Base-by-base conservation (phyloP, 2,797 vertebrate genomes). In the Ceryle rudis region DNA sequence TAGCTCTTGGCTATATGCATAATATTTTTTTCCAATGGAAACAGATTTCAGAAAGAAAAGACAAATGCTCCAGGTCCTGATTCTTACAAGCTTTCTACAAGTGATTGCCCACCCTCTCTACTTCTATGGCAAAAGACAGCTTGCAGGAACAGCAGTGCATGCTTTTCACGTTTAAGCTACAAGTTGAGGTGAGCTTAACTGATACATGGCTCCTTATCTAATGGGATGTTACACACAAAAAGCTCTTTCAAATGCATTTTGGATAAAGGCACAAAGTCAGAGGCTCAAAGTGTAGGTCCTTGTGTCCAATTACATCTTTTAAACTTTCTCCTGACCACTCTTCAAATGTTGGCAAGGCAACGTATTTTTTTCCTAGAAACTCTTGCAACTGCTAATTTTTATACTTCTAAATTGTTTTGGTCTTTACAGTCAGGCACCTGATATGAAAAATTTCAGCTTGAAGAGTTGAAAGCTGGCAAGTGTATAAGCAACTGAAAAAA, bases 61-160 rank as follows among this genome's bases (percentile, higher is more conserved):
- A 42, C 15, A 82, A 51, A 49, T 78, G 35, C 37, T 78, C 7
- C 44, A 49, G 47, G 49, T 20, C 26, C 33, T 65, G 28, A 52
- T 74, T 92, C 22, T 77, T 74, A 58, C 1, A 54, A 71, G 31
- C 18, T 44, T 89, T 87, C 29, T 82, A 7, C 6, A 47, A 57
- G 11, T 64, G 11, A 18, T 19, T 70, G 23, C 8, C 28, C 4
- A 13, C 13, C 13, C 2, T 0, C 0, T 44, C 37, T 4, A 9
- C 11, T 51, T 58, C 6, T 12, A 0, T 46, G 75, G 46, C 78
- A 62, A 58, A 80, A 44, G 26, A 42, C 33, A 55, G 2, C 42
- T 80, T 73, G n/a, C 5, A 60, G 33, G 31, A 62, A 8, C 23
- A 92, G 62, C 42, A 41, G 14, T 0, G 1, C 57, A 15, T 41